Conservation (phyloP, 1,140 invertebrate species). For the Himalopsyche phryganea region DNA sequence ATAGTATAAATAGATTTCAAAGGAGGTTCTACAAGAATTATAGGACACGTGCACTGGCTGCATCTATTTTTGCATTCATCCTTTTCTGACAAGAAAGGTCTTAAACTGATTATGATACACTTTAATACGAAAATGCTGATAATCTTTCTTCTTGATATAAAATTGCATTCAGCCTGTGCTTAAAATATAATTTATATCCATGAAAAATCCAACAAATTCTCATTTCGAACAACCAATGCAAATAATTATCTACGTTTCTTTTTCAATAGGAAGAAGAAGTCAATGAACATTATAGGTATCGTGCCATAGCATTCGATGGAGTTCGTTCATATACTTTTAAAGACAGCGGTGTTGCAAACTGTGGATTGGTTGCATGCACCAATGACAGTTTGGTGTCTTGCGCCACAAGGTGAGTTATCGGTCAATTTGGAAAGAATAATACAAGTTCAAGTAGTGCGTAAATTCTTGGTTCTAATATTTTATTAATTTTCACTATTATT, state of each 20-base stretch:
- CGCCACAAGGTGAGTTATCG: constrained; percentile 18
- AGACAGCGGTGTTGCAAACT: constrained; percentile 23
- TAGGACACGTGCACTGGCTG: no score
- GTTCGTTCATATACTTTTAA: constrained; percentile 13
- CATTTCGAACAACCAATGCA: not conserved
- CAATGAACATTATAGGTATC: constrained; percentile 18
- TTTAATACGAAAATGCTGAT: not conserved
- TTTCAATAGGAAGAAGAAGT: not conserved
- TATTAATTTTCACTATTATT: no score
- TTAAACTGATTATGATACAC: no score
- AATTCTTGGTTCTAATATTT: not conserved
- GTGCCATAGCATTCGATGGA: constrained; percentile 25
- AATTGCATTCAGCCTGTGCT: not conserved
- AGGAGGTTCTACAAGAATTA: no score
- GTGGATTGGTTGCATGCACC: constrained; percentile 26
- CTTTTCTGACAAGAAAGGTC: no score
- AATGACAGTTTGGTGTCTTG: constrained; percentile 15
- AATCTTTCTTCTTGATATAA: not conserved
- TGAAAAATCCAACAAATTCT: not conserved
- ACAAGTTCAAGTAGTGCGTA: not conserved
- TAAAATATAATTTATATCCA: not conserved
- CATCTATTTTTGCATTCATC: no score
- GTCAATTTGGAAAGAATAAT: no score
- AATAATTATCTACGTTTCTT: not conserved
- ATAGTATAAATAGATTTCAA: no score